Conservation (phyloP, 2,888 invertebrate genomes). For the Sphecodes monilicornis region DNA sequence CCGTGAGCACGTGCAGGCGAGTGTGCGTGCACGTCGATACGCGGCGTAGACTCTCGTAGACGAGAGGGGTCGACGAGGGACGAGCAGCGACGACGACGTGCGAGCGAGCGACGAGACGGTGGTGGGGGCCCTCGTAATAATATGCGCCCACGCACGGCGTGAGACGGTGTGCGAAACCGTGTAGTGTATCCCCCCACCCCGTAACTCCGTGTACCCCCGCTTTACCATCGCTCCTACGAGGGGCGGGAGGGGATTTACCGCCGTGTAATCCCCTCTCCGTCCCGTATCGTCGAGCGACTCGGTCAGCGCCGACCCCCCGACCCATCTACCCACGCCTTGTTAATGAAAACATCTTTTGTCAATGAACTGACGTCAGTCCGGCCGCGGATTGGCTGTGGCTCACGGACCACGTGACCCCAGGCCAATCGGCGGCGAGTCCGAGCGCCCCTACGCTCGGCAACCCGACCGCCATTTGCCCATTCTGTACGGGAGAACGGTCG, state of each 20-base stretch:
- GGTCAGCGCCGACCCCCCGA: conserved; percentile 74
- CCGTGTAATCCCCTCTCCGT: background rate
- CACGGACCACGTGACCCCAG: conserved; percentile 83
- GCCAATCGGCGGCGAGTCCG: conserved; percentile 80
- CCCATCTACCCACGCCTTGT: conserved; percentile 80
- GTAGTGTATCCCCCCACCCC: conserved; percentile 55
- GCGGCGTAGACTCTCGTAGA: conserved; percentile 37
- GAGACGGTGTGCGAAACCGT: conserved; percentile 62
- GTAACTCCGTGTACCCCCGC: conserved; percentile 18
- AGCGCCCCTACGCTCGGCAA: conserved; percentile 75
- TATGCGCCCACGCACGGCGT: conserved; percentile 73
- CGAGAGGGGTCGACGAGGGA: background rate
- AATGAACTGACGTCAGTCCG: conserved; percentile 86
- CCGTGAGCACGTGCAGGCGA: conserved; percentile 64
- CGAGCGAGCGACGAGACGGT: background rate
- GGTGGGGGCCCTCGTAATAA: conserved; percentile 59
- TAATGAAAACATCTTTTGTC: conserved; percentile 85
- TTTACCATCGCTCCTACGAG: background rate
- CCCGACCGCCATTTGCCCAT: conserved; percentile 79
- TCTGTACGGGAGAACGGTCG: conserved; percentile 81
- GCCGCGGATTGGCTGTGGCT: conserved; percentile 79
- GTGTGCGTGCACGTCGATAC: conserved; percentile 66
- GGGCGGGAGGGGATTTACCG: background rate
- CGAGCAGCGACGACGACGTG: background rate
- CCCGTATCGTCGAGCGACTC: conserved; percentile 55